These are phyloP conservation scores for Bombus pascuorum DNA, from an alignment of 1,140 invertebrate genomes.

Conservation along the genomic window DNA sequence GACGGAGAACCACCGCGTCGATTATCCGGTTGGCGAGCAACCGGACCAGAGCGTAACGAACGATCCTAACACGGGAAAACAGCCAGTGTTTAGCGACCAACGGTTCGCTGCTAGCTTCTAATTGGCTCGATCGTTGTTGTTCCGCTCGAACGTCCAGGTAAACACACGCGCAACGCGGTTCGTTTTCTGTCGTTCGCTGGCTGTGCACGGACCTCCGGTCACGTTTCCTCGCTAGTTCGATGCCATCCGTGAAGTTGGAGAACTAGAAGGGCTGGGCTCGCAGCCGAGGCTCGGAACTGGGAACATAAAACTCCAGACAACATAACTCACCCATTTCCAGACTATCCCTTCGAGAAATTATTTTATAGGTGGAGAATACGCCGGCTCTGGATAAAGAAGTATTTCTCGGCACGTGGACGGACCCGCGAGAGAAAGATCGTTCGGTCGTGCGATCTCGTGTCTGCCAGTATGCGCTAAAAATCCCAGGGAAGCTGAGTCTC, in stretches of 20 bases:
- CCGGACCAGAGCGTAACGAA: no score
- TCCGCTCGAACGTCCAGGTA: no score
- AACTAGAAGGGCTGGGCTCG: background rate
- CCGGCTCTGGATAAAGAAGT: background rate
- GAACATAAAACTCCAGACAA: conserved; percentile 66
- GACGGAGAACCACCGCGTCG: no score
- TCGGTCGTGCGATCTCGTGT: background rate
- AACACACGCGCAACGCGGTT: background rate
- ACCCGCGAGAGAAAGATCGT: conserved; percentile 47
- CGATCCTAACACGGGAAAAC: no score
- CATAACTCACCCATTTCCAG: conserved; percentile 71
- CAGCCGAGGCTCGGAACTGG: background rate
- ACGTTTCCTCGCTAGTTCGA: conserved; percentile 53
- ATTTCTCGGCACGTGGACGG: conserved; percentile 51
- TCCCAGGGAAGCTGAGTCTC: conserved; percentile 15
- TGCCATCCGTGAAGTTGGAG: conserved; percentile 53
- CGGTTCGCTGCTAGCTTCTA: conserved; percentile 1
- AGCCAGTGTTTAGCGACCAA: no score
- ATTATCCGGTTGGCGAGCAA: no score
- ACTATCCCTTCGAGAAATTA: conserved; percentile 73
- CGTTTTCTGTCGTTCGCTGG: conserved; percentile 3
- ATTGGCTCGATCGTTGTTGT: background rate
- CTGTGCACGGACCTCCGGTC: conserved; percentile 52
- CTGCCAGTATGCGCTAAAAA: conserved; percentile 29
- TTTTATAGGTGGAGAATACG: conserved; percentile 56